A percentile compares a stretch with the other conserved stretches of the same genome.
Conservation (phyloP, 2,888 invertebrate genomes). For the Callimorpha dominula region DNA sequence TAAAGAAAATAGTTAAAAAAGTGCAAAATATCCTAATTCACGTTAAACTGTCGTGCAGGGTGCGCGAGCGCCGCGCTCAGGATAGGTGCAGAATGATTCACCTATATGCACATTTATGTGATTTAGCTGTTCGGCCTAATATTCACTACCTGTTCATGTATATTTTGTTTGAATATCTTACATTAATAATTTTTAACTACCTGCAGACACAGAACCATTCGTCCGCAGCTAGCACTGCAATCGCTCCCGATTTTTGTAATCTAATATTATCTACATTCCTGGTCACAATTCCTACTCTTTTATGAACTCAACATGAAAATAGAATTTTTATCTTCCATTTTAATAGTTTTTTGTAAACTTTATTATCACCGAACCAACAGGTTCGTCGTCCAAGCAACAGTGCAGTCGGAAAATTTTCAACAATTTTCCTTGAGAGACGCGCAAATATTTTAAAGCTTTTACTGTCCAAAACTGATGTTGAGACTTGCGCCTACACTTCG, state of each 20-base stretch:
- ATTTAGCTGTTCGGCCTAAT: constrained; percentile 9
- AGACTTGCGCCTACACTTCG: constrained; percentile 77
- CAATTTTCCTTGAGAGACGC: constrained; percentile 74
- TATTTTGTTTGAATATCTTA: constrained; percentile 26
- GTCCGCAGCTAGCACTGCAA: constrained; percentile 9
- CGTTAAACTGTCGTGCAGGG: constrained; percentile 6
- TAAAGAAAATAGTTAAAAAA: background rate
- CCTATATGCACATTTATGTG: constrained; percentile 34
- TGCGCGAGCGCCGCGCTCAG: constrained; percentile 28
- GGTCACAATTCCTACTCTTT: constrained; percentile 31
- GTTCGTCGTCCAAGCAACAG: constrained; percentile 64
- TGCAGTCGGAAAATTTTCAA: constrained; percentile 77
- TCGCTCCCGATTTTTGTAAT: constrained; percentile 30
- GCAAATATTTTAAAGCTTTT: constrained; percentile 56
- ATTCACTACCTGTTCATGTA: constrained; percentile 16
- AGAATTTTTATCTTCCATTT: constrained; percentile 33
- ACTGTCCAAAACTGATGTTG: constrained; percentile 51
- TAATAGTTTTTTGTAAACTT: constrained; percentile 40
- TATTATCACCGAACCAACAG: constrained; percentile 45
- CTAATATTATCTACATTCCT: constrained; percentile 27
- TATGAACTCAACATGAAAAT: constrained; percentile 27
- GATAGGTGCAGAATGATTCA: constrained; percentile 29
- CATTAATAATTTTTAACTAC: constrained; percentile 39
- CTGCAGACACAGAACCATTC: constrained; percentile 15
- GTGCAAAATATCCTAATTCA: background rate